Evolutionary conservation across 2,113 vertebrate species (phyloP).

Genomic region (Fulmarus glacialis): DNA sequence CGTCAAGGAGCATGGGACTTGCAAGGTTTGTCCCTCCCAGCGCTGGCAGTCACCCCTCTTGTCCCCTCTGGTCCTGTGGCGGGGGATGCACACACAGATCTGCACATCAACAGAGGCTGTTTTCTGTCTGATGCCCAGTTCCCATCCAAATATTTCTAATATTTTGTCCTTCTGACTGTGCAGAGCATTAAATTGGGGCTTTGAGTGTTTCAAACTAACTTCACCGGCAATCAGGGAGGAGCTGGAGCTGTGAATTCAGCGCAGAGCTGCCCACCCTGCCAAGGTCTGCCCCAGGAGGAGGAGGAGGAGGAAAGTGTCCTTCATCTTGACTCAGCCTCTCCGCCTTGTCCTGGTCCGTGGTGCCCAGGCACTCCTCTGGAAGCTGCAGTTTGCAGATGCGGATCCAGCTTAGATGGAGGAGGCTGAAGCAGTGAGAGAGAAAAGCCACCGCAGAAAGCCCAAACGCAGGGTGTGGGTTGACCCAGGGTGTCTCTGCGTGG

Average conservation of each 20-base stretch:
- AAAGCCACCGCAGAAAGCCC: background rate
- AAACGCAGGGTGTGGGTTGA: background rate
- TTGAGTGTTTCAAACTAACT: background rate
- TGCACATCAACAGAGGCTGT: background rate
- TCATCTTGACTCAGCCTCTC: background rate
- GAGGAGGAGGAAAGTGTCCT: background rate
- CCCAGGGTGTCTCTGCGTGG: background rate
- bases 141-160: background rate
- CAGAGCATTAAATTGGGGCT: background rate
- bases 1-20: rapidly evolving
- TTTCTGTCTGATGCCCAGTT: background rate
- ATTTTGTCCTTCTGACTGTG: background rate
- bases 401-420: background rate
- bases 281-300: background rate
- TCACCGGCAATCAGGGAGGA: background rate
- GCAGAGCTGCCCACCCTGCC: background rate
- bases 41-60: background rate
- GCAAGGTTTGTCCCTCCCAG: background rate
- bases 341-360: background rate
- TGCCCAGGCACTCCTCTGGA: background rate
- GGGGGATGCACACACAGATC: no score
- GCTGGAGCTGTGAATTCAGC: background rate
- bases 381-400: background rate
- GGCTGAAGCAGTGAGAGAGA: background rate
- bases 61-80: background rate